Evolutionary conservation across 2,113 vertebrate genomes (phyloP).

Genomic region (Hymenochirus boettgeri): DNA sequence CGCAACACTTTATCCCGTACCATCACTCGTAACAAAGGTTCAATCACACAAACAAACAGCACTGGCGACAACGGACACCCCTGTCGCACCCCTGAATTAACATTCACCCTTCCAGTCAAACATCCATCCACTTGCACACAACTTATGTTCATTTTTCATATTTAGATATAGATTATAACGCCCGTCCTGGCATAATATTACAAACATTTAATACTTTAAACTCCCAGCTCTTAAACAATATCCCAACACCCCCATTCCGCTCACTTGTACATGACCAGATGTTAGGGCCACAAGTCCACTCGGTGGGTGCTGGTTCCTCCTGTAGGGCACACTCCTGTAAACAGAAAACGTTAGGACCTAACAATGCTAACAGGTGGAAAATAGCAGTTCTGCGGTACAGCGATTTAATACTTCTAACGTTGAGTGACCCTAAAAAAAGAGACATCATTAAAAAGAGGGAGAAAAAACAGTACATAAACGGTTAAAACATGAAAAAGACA

Average conservation of each 20-base stretch:
- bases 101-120: background rate
- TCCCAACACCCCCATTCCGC: background rate
- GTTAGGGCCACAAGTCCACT: background rate
- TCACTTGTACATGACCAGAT: background rate
- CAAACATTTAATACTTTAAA: background rate
- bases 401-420: background rate
- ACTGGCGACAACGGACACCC: too few relatives aligned
- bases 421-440: background rate
- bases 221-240: background rate
- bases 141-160: background rate
- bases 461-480: too few relatives aligned
- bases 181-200: background rate
- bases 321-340: background rate
- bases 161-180: background rate
- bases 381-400: background rate
- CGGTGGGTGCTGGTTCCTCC: background rate
- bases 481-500: too few relatives aligned
- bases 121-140: background rate
- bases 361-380: background rate
- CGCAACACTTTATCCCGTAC: background rate
- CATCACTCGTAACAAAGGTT: background rate
- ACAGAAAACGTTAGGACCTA: background rate
- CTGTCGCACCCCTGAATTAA: too few relatives aligned
- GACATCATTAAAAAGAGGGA: too few relatives aligned
- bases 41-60: too few relatives aligned